Evolutionary conservation across 2,113 vertebrate genomes (phyloP), one percentile per base, ranked within the genome.

Genomic region (Eclectus roratus): DNA sequence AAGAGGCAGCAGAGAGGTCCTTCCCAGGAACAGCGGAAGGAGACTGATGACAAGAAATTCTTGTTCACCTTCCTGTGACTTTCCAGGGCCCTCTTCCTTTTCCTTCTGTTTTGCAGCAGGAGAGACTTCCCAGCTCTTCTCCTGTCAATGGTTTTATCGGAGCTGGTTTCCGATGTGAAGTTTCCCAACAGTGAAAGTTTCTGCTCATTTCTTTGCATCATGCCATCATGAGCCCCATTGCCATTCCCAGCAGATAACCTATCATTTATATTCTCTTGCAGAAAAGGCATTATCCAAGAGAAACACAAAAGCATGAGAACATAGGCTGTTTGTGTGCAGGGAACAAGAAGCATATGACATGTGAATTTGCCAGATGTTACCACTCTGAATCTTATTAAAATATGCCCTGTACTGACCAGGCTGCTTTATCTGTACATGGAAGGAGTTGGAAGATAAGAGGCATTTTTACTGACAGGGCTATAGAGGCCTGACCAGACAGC

Each of bases 361-460:
- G 96, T 80, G 92, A 96, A 96, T 96, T 96, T 94, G 92, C 91
- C 94, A 96, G 89, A 95, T 91, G 69, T 96, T 97, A 88, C 87
- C 92, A 95, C 91, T 90, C 84, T 55, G 64, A 84, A 78, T 90
- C 60, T 90, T 95, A 90, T 18, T 83, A 88, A 95, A 96, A 90
- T 43, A 93, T 52, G 33, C 82, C 90, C 82, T 70, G 33, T 60
- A 23, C 33, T 86, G 87, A 47, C 33, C 85, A 73, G 1, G 15
- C 50, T 66, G 39, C 20, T 27, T 88, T 88, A 84, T 96, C 91
- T 60, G 52, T 1, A 0, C 1, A 0, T 37, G 76, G 85, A 94
- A 91, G 80, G 82, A 78, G 47, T 4, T 50, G 6, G 60, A 65
- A 78, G 85, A 93, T 96, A 92, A 91, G 65, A 47, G 52, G n/a